Conservation (phyloP, 37 sponge, comb jelly and placozoan species). For the Haliclona indistincta region DNA sequence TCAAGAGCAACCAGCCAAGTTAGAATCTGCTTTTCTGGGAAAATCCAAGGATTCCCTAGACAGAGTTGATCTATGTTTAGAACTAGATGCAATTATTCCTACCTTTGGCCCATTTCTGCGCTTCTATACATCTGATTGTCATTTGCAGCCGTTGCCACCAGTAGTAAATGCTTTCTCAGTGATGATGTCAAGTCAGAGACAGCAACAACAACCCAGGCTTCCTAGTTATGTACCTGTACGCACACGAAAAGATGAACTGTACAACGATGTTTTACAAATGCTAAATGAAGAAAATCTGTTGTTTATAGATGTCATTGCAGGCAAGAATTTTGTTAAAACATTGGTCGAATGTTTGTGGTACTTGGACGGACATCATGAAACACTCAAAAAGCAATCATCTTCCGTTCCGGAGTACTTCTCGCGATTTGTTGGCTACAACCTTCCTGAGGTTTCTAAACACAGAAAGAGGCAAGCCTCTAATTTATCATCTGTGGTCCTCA, state of each 20-base stretch:
- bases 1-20: background rate
- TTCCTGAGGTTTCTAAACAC: slow-evolving; percentile 10
- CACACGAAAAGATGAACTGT: background rate
- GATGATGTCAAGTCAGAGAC: slow-evolving; percentile 3
- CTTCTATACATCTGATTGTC: background rate
- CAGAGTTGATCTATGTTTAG: slow-evolving; percentile 10
- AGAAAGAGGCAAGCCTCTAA: slow-evolving; percentile 4
- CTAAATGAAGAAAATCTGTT: background rate
- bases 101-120: slow-evolving; percentile 17
- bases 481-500: background rate
- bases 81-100: slow-evolving; percentile 1
- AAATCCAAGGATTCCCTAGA: slow-evolving; percentile 20
- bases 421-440: slow-evolving; percentile 17
- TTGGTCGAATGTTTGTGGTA: slow-evolving; percentile 36
- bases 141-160: background rate
- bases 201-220: background rate
- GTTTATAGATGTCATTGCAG: background rate
- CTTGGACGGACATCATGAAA: slow-evolving; percentile 40
- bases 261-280: background rate
- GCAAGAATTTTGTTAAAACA: slow-evolving; percentile 23
- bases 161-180: background rate
- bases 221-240: background rate
- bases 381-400: background rate
- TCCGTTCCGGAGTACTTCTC: background rate
- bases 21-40: slow-evolving; percentile 18